Conservation (phyloP, 1,140 invertebrate species). For the Frieseomelitta varia region DNA sequence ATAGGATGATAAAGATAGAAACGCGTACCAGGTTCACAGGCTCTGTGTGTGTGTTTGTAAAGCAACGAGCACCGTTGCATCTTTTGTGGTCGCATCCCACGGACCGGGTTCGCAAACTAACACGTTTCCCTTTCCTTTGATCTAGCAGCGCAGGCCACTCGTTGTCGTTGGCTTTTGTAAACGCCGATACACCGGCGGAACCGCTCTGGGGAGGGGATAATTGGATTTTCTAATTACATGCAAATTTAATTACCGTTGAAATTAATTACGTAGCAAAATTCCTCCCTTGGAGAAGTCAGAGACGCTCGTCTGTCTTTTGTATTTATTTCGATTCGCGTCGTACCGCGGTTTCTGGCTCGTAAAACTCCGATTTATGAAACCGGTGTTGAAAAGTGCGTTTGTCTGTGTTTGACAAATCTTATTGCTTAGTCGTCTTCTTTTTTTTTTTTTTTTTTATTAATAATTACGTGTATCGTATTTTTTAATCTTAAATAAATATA, state of each 20-base stretch:
- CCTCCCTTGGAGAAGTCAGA: neutral
- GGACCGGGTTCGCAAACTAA: slow-evolving; percentile 36
- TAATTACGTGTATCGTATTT: neutral
- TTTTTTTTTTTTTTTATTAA: neutral
- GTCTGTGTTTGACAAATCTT: neutral
- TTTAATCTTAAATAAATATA: too few relatives aligned
- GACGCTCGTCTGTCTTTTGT: neutral
- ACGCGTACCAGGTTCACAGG: slow-evolving; percentile 35
- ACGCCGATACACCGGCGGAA: slow-evolving; percentile 21
- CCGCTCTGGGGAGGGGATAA: slow-evolving; percentile 1
- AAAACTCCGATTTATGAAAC: neutral
- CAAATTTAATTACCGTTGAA: slow-evolving; percentile 29
- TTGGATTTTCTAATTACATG: slow-evolving; percentile 38
- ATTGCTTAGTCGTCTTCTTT: neutral
- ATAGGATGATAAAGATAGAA: slow-evolving; percentile 64
- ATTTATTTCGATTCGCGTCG: too few relatives aligned
- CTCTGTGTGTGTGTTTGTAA: neutral
- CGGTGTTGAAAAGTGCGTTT: neutral
- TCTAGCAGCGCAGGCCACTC: slow-evolving; percentile 24
- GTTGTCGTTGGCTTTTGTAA: slow-evolving; percentile 36
- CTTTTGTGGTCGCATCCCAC: slow-evolving; percentile 22
- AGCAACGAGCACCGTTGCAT: slow-evolving; percentile 9
- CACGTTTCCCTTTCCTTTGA: slow-evolving; percentile 50
- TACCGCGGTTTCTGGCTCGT: neutral
- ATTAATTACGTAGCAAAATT: slow-evolving; percentile 26